phyloP scores from a whole-genome alignment of 2,888 invertebrate genomes.

The Megaustenia siamemsis region DNA sequence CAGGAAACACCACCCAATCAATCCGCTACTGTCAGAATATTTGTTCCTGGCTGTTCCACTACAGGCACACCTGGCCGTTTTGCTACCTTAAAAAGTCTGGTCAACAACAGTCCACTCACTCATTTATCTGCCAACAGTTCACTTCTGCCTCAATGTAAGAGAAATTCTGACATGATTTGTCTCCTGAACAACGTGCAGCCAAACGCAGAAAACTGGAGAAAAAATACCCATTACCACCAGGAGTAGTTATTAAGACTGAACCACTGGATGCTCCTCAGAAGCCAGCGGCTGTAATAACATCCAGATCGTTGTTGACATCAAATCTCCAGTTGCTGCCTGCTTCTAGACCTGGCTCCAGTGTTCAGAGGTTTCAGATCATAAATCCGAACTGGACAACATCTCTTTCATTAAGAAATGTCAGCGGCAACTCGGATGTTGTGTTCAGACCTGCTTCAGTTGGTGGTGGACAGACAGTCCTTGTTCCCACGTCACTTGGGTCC shows the following conservation, averaged over 20 bases:
- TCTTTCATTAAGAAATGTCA: not conserved
- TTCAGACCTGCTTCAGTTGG: constrained; percentile 20
- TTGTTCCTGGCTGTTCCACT: not conserved
- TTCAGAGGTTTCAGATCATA: constrained; percentile 26
- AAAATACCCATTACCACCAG: constrained; percentile 56
- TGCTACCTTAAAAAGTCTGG: constrained; percentile 18
- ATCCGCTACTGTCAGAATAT: not conserved
- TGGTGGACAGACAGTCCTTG: constrained; percentile 18
- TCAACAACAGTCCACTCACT: constrained; percentile 34
- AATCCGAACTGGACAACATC: not conserved
- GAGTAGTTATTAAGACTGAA: constrained; percentile 58
- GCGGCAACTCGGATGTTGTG: not conserved
- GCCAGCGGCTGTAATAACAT: not conserved
- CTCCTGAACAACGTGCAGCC: constrained; percentile 47
- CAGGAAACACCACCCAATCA: not conserved
- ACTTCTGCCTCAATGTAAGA: constrained; percentile 41
- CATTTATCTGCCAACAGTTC: constrained; percentile 24
- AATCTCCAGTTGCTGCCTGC: constrained; percentile 42
- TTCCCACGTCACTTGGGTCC: not conserved
- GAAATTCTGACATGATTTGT: constrained; percentile 23
- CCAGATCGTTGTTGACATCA: constrained; percentile 30
- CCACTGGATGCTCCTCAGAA: constrained; percentile 24
- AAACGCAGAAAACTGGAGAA: constrained; percentile 52
- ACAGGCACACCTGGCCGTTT: not conserved
- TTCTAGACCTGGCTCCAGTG: not conserved